These are phyloP conservation scores for Rotaria sp. DNA, from an alignment of 2,888 invertebrate species.

Conservation along the genomic window DNA sequence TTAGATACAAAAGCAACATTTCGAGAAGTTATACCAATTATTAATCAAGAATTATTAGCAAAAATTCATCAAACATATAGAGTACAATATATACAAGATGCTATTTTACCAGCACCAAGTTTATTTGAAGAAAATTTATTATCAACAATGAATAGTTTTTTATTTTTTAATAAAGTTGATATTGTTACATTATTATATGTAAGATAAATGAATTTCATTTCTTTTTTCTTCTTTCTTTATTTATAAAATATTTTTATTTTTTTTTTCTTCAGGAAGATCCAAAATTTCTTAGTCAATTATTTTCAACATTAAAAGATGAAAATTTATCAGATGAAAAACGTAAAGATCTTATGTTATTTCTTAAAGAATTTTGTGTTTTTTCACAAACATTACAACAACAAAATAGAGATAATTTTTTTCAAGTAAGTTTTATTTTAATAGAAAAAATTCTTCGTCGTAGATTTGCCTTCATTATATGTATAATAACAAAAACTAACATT, in stretches of 20 bases:
- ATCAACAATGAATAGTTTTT: constrained; percentile 91
- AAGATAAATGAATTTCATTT: not conserved
- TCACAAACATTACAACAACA: constrained; percentile 93
- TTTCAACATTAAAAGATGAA: constrained; percentile 81
- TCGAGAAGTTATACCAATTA: constrained; percentile 73
- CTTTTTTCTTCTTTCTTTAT: not conserved
- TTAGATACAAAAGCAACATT: constrained; percentile 75
- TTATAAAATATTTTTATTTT: constrained; percentile 17
- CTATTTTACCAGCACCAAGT: constrained; percentile 93
- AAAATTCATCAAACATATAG: constrained; percentile 99
- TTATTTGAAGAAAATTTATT: constrained; percentile 98
- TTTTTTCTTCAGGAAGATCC: constrained; percentile 75
- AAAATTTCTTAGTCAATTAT: constrained; percentile 85
- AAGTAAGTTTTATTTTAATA: not conserved
- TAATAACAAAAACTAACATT: no score
- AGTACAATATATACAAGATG: constrained; percentile 95
- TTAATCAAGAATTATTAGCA: constrained; percentile 81
- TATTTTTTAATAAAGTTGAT: constrained; percentile 99
- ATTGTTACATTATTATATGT: constrained; percentile 58
- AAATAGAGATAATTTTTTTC: constrained; percentile 56
- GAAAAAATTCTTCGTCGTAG: no score
- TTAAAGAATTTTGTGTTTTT: constrained; percentile 98
- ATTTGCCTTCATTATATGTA: no score
- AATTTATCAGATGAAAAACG: constrained; percentile 76
- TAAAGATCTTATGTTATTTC: constrained; percentile 86